Base-by-base conservation (phyloP, 2,113 vertebrate species). In the Procapra przewalskii region DNA sequence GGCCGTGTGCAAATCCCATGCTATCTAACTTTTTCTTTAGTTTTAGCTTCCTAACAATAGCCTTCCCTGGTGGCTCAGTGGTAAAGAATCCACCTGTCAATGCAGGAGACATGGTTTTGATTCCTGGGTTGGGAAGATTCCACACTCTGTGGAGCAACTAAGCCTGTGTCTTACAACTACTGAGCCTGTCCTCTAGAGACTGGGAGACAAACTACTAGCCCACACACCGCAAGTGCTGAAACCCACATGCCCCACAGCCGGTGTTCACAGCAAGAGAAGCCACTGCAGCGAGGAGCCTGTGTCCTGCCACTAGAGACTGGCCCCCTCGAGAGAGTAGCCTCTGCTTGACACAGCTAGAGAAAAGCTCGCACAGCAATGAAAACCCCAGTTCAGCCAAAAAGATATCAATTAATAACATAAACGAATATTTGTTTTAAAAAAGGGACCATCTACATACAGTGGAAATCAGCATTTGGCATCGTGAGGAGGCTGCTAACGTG, bases 181-280 rank as follows among this genome's bases (percentile, higher is more conserved):
- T 3, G 71, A 75, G 71, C 36, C 36, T 75, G n/a, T 75, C n/a
- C n/a, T 25, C 67, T 40, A 25, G 71, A 43, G 36, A 7, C n/a
- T 5, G 64, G n/a, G 64, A 71, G 5, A 11, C 16, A 71, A n/a
- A 21, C 17, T 11, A 3, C 8, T 0, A 36, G n/a, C 36, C 36
- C 71, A 43, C 6, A 0, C 2, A 21, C 71, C 0, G 0, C 64
- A 21, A 5, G 64, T 19, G 33, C 64, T 71, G n/a, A 71, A 19
- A 71, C 36, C 67, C 36, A 13, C 36, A 13, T 14, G 71, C 23
- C 71, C 36, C 14, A 27, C 36, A 14, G 36, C 71, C 0, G 0
- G 23, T 43, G 71, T 25, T 43, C 1, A 1, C 36, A 40, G 21
- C 6, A 3, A 27, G 71, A 77, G 6, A 27, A 43, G 71, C 36